Conservation (phyloP, 2,113 vertebrate species). For the Solea senegalensis region DNA sequence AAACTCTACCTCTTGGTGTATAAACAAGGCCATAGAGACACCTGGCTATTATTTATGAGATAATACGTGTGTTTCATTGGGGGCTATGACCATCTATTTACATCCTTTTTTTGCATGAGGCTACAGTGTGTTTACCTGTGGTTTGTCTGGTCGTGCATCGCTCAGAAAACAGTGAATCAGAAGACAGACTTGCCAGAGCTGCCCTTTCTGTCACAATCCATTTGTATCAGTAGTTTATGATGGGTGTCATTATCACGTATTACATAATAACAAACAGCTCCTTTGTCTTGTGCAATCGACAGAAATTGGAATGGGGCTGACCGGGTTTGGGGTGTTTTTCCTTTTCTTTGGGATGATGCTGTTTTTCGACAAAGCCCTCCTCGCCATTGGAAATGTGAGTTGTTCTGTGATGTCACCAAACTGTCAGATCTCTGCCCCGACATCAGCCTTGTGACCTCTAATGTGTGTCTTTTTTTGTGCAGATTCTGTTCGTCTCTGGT, state of each 20-base stretch:
- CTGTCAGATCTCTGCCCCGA: not conserved
- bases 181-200: too few relatives aligned
- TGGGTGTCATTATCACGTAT: not conserved
- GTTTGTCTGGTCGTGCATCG: too few relatives aligned
- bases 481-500: constrained; percentile 97
- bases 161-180: too few relatives aligned
- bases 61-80: too few relatives aligned
- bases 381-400: constrained; percentile 98
- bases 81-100: too few relatives aligned
- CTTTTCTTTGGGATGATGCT: constrained; percentile 99
- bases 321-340: constrained; percentile 98
- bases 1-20: too few relatives aligned
- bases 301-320: constrained; percentile 99
- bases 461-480: not conserved
- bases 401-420: not conserved
- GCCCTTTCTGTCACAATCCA: too few relatives aligned
- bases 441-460: not conserved
- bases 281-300: constrained; percentile 39
- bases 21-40: too few relatives aligned
- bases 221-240: not conserved
- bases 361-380: constrained; percentile 98
- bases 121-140: too few relatives aligned
- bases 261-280: not conserved
- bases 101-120: too few relatives aligned
- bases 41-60: too few relatives aligned